Conservation (phyloP, 1,140 invertebrate species). For the Drosophila repleta region DNA sequence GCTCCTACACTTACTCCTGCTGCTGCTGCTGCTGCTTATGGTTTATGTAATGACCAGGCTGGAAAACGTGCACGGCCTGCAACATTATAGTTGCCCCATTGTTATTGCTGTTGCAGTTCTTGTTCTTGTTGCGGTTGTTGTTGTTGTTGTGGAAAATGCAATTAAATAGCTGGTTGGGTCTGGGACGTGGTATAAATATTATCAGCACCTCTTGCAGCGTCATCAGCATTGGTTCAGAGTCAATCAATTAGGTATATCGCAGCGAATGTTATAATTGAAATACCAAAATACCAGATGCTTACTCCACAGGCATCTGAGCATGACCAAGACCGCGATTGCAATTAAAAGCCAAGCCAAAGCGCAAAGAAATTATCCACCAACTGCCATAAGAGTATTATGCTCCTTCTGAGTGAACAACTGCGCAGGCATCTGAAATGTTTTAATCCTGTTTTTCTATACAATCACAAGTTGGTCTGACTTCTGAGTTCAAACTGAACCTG, state of each 20-base stretch:
- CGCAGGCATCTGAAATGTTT: constrained; percentile 58
- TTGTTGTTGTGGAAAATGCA: constrained; percentile 67
- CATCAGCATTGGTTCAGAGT: constrained; percentile 32
- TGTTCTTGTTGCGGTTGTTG: constrained; percentile 11
- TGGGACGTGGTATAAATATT: constrained; percentile 69
- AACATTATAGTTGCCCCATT: constrained; percentile 59
- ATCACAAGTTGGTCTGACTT: neutral
- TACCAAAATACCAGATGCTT: constrained; percentile 51
- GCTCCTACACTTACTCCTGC: neutral
- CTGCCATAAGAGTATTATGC: neutral
- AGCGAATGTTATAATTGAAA: constrained; percentile 69
- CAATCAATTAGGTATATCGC: constrained; percentile 78
- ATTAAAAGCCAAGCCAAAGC: neutral
- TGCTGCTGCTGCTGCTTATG: constrained; percentile 58
- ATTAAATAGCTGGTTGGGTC: constrained; percentile 62
- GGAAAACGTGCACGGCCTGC: constrained; percentile 66
- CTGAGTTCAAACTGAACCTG: constrained; percentile 8
- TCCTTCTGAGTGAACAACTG: neutral
- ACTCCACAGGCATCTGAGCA: neutral
- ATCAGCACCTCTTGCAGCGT: constrained; percentile 58
- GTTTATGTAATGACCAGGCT: constrained; percentile 62
- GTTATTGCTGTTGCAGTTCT: constrained; percentile 34
- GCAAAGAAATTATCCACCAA: neutral
- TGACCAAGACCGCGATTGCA: neutral
- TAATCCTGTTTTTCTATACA: constrained; percentile 29